Evolutionary conservation across 2,888 invertebrate genomes (phyloP).

Genomic region (Leptopilina syphax): DNA sequence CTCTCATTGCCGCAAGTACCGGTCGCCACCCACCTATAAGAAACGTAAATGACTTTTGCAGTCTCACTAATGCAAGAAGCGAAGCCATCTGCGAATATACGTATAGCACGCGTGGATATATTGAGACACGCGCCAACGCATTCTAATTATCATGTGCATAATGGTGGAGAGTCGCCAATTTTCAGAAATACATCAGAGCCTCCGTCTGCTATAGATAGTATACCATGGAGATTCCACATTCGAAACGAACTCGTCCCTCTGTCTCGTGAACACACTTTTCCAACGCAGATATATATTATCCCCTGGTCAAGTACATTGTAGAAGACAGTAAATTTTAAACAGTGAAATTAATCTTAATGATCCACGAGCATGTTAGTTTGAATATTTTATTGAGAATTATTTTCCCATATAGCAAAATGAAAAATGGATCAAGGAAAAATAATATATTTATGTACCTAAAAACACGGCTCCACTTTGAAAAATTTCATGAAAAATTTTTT

Average conservation of each 20-base stretch:
- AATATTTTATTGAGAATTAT: no score
- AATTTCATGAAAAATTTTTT: no score
- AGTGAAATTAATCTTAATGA: no score
- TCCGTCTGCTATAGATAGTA: constrained; percentile 70
- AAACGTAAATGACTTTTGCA: constrained; percentile 48
- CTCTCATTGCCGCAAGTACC: constrained; percentile 36
- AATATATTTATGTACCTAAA: no score
- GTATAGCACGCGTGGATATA: constrained; percentile 71
- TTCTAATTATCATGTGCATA: constrained; percentile 77
- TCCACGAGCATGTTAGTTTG: no score
- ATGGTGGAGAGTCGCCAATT: constrained; percentile 76
- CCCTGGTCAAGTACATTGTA: constrained; percentile 12
- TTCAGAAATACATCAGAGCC: constrained; percentile 75
- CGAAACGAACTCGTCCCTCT: constrained; percentile 35
- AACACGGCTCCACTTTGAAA: no score
- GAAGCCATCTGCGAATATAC: constrained; percentile 56
- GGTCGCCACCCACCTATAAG: constrained; percentile 64
- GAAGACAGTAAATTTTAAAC: constrained; percentile 3
- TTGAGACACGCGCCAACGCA: constrained; percentile 77
- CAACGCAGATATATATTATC: constrained; percentile 9
- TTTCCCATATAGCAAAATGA: no score
- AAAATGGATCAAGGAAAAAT: no score
- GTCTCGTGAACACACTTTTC: constrained; percentile 42
- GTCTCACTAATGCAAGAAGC: constrained; percentile 43
- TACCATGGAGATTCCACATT: constrained; percentile 60